phyloP scores from a whole-genome alignment of 2,113 vertebrate genomes.

The Chionomys nivalis region DNA sequence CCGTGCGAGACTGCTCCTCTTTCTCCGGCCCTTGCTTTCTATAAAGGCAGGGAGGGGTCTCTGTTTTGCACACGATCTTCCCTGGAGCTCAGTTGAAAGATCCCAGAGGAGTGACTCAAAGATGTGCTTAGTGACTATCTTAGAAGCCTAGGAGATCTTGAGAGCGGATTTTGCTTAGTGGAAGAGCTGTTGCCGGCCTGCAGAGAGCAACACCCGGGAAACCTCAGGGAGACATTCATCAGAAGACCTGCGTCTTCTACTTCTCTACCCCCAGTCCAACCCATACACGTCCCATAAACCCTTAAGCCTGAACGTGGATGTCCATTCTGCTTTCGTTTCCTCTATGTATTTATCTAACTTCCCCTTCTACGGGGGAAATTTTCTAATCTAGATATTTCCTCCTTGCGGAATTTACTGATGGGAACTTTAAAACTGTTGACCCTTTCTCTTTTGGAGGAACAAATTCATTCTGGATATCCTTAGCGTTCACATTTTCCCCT shows the following conservation, averaged over 20 bases:
- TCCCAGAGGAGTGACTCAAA: background rate
- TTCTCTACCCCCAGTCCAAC: background rate
- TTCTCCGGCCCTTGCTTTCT: background rate
- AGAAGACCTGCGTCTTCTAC: background rate
- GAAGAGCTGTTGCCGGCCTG: background rate
- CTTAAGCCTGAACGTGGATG: background rate
- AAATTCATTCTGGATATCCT: background rate
- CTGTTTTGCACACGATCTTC: background rate
- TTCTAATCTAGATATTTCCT: slow-evolving; percentile 63
- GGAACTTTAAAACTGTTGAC: background rate
- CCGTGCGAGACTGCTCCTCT: background rate
- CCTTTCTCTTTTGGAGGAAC: slow-evolving; percentile 47
- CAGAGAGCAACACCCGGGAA: background rate
- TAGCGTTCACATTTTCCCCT: background rate
- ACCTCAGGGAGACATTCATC: background rate
- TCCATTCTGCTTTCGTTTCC: slow-evolving; percentile 62
- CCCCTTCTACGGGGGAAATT: slow-evolving; percentile 13
- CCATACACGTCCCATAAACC: background rate
- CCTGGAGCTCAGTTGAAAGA: background rate
- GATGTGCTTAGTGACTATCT: background rate
- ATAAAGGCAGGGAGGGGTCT: background rate
- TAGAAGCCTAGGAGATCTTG: background rate
- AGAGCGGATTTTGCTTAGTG: background rate
- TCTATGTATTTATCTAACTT: slow-evolving; percentile 53
- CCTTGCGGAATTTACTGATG: slow-evolving; percentile 48